Conservation (phyloP, 2,888 invertebrate species). For the Tinea trinotella region DNA sequence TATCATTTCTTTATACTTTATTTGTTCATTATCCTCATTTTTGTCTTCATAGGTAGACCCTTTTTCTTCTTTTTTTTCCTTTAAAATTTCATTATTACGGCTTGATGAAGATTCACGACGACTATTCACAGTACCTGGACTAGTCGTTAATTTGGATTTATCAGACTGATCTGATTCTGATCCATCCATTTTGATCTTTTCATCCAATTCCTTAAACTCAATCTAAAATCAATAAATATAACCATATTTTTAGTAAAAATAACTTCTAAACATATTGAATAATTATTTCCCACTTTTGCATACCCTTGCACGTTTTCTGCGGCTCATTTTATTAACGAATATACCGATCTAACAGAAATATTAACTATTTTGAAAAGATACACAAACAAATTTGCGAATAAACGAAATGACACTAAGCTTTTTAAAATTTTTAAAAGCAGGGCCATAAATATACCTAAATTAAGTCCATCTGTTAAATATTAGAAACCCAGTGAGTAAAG, state of each 20-base stretch:
- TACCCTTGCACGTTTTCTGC: constrained; percentile 73
- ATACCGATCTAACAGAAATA: constrained; percentile 16
- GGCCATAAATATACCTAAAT: no score
- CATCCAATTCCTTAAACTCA: constrained; percentile 75
- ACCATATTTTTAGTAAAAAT: constrained; percentile 47
- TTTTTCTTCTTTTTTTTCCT: constrained; percentile 65
- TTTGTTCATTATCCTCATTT: constrained; percentile 78
- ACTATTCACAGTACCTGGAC: constrained; percentile 65
- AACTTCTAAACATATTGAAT: constrained; percentile 22
- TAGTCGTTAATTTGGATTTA: constrained; percentile 73
- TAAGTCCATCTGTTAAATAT: no score
- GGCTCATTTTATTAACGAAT: constrained; percentile 68
- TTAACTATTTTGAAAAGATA: constrained; percentile 7
- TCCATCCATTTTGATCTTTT: constrained; percentile 77
- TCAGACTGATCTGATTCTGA: constrained; percentile 76
- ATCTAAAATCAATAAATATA: constrained; percentile 67
- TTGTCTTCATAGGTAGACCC: constrained; percentile 52
- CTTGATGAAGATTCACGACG: constrained; percentile 68
- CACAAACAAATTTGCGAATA: constrained; percentile 12
- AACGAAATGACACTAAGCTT: not conserved
- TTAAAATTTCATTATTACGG: constrained; percentile 51
- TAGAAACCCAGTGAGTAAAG: no score
- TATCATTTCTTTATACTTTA: constrained; percentile 60
- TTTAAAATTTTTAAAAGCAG: no score
- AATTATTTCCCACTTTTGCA: not conserved